Conservation (phyloP, 2,888 invertebrate species). For the Synergus laeviventris region DNA sequence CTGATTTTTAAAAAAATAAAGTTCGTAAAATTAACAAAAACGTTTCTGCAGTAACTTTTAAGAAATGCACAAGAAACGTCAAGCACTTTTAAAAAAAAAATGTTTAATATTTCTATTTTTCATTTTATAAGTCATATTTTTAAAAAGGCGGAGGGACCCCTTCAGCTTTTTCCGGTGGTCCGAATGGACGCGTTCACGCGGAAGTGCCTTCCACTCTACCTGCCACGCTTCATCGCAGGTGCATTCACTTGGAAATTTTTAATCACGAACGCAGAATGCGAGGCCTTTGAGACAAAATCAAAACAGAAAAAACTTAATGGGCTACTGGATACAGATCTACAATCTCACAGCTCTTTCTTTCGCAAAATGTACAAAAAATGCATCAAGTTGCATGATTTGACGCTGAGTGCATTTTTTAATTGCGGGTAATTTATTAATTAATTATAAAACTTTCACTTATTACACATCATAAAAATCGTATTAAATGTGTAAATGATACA, state of each 20-base stretch:
- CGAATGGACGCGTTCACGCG: slow-evolving; percentile 45
- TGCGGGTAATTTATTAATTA: slow-evolving; percentile 27
- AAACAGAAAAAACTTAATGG: slow-evolving; percentile 5
- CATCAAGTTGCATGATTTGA: slow-evolving; percentile 22
- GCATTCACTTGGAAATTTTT: slow-evolving; percentile 56
- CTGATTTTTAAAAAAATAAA: no score
- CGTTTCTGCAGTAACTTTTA: no score
- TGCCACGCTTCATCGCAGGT: slow-evolving; percentile 51
- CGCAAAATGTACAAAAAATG: slow-evolving; percentile 29
- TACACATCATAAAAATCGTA: background rate
- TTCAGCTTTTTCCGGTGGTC: slow-evolving; percentile 36
- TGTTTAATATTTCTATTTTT: background rate
- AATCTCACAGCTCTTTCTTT: background rate
- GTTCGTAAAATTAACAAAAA: no score
- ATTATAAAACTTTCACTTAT: background rate
- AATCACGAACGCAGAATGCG: slow-evolving; percentile 48
- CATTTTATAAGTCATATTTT: slow-evolving; percentile 9
- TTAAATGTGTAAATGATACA: no score
- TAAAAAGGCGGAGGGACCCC: background rate
- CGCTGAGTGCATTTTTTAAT: slow-evolving; percentile 15
- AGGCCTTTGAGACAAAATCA: slow-evolving; percentile 17
- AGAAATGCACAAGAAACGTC: no score
- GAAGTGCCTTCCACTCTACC: slow-evolving; percentile 16
- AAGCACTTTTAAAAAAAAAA: background rate
- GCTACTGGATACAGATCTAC: background rate